Percentiles rank a stretch among this genome's conserved stretches.
Evolutionary conservation across 1,140 invertebrate species (phyloP).

Genomic region (Trypoxylus dichotomus): DNA sequence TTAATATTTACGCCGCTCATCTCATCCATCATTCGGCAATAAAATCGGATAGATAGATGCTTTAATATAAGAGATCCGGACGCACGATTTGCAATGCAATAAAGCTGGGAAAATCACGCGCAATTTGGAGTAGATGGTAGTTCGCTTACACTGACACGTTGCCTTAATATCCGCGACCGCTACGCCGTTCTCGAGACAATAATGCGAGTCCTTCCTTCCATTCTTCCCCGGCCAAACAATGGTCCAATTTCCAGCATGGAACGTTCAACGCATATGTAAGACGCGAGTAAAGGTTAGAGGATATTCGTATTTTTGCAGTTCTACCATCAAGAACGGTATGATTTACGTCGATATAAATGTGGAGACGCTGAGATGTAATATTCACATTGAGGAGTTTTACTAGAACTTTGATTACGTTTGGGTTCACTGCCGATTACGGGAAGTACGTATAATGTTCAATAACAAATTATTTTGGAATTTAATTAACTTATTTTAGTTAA

Average conservation of each 20-base stretch:
- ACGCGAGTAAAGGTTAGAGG: background rate
- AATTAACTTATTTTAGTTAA: too few species aligned
- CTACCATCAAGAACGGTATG: background rate
- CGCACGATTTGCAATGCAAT: background rate
- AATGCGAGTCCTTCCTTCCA: background rate
- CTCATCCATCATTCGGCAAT: background rate
- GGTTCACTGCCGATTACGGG: background rate
- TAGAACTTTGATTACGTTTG: background rate
- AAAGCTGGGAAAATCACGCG: background rate
- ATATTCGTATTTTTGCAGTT: background rate
- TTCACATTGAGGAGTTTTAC: background rate
- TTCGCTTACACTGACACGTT: conserved; percentile 5
- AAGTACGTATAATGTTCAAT: background rate
- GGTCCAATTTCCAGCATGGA: background rate
- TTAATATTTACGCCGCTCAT: background rate
- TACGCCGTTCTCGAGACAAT: background rate
- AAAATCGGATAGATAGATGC: background rate
- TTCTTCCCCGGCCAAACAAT: background rate
- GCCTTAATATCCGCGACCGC: background rate
- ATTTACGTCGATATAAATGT: background rate
- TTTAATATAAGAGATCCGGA: conserved; percentile 3
- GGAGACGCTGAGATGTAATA: background rate
- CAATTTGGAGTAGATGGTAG: background rate
- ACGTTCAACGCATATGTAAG: background rate
- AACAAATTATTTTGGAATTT: too few species aligned